These are phyloP conservation scores for Xiphophorus hellerii DNA, from an alignment of 2,113 vertebrate genomes.

Conservation along the genomic window DNA sequence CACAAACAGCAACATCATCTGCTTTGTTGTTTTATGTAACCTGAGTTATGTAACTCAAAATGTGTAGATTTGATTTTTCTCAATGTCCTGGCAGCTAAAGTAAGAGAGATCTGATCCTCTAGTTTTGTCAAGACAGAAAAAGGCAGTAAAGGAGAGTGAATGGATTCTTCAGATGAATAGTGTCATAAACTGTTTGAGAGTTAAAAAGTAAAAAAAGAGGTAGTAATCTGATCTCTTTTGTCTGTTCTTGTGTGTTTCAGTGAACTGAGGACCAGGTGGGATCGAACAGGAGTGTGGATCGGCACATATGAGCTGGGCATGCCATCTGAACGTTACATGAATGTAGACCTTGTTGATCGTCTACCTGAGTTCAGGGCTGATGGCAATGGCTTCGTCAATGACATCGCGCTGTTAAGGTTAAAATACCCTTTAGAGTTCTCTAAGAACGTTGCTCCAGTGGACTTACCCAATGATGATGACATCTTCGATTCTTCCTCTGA, in stretches of 20 bases:
- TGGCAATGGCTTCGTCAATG: background rate
- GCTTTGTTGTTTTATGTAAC: too few species aligned
- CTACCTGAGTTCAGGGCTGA: fast-evolving
- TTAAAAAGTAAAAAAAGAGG: background rate
- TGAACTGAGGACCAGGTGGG: fast-evolving
- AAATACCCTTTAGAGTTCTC: fast-evolving
- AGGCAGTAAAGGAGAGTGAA: background rate
- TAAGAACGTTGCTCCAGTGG: fast-evolving
- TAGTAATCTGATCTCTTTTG: background rate
- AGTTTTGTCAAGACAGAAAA: background rate
- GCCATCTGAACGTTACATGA: fast-evolving
- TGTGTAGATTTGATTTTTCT: too few species aligned
- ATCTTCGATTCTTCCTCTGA: background rate
- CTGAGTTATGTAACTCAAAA: too few species aligned
- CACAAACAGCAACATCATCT: too few species aligned
- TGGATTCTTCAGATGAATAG: background rate
- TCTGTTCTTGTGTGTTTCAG: constrained; percentile 28
- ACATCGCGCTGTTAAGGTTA: constrained; percentile 36
- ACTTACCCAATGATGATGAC: fast-evolving
- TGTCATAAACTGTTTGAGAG: background rate
- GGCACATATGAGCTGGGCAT: background rate
- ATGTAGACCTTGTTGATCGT: fast-evolving
- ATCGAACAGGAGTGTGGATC: fast-evolving
- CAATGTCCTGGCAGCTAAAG: background rate
- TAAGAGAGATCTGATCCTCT: background rate